A percentile compares a stretch with the other conserved stretches of the same genome.
phyloP scores from a whole-genome alignment of 2,797 vertebrate genomes.

The Caiman crocodilus region DNA sequence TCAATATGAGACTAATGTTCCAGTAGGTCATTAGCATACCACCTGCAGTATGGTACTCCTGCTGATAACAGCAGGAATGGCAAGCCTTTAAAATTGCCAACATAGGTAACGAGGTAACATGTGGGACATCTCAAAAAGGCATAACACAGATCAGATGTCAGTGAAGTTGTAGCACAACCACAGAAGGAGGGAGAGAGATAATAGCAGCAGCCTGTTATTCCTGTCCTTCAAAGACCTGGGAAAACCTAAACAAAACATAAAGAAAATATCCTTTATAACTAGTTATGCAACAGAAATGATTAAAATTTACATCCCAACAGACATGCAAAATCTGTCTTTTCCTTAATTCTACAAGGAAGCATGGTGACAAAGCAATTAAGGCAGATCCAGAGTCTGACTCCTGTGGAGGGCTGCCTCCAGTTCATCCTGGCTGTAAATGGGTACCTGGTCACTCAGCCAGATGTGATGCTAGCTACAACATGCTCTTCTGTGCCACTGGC shows the following conservation, averaged over 20 bases:
- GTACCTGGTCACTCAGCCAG: too few species aligned
- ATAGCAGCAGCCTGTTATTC: conserved; percentile 30
- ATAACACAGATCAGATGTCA: background rate
- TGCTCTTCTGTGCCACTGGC: too few species aligned
- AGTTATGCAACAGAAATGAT: background rate
- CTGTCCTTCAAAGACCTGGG: conserved; percentile 32
- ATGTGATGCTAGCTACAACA: too few species aligned
- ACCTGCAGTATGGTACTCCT: background rate
- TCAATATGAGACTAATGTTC: fast-evolving
- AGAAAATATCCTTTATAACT: background rate
- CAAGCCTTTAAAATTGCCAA: conserved; percentile 29
- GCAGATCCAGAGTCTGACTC: too few species aligned
- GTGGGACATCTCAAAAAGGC: too few species aligned
- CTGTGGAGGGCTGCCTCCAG: too few species aligned
- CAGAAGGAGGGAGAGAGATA: conserved; percentile 14
- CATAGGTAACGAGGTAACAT: too few species aligned
- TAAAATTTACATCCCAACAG: too few species aligned
- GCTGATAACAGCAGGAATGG: background rate
- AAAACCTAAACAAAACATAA: conserved; percentile 40
- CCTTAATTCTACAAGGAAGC: background rate
- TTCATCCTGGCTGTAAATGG: too few species aligned
- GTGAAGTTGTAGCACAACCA: too few species aligned
- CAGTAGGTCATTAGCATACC: background rate
- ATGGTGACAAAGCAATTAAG: too few species aligned
- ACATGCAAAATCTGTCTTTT: background rate